A percentile compares a stretch with the other conserved stretches of the same genome.
Conservation (phyloP, 2,113 vertebrate genomes). For the Peromyscus maniculatus region DNA sequence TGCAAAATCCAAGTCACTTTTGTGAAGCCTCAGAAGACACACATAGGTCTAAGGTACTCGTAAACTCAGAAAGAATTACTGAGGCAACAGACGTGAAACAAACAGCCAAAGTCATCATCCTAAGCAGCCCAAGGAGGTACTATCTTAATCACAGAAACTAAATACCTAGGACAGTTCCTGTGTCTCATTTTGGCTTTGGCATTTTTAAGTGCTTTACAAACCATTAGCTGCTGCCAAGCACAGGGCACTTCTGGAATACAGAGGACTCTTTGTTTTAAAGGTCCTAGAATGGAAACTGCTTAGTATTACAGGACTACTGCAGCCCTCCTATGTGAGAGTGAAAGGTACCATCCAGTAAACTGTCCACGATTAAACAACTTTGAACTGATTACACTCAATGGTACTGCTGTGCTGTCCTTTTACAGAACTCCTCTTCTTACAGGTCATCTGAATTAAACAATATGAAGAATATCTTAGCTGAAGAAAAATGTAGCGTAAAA, state of each 20-base stretch:
- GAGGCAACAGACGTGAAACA: constrained; percentile 37
- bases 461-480: background rate
- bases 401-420: background rate
- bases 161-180: constrained; percentile 8
- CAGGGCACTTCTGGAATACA: background rate
- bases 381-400: background rate
- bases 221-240: background rate
- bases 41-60: background rate
- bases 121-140: background rate
- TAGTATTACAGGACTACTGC: background rate
- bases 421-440: constrained; percentile 1
- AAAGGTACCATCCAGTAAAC: background rate
- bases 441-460: background rate
- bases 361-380: background rate
- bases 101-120: background rate
- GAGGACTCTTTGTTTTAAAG: constrained; percentile 56
- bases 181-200: constrained; percentile 41
- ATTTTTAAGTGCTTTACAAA: constrained; percentile 36
- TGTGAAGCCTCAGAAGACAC: background rate
- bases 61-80: constrained; percentile 11
- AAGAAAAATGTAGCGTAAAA: constrained; percentile 37
- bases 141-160: background rate
- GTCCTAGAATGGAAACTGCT: constrained; percentile 27
- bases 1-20: constrained; percentile 7
- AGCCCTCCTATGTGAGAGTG: background rate